A percentile compares a stretch with the other conserved stretches of the same genome.
phyloP scores from a whole-genome alignment of 2,888 invertebrate species.

The Cerastoderma edule region DNA sequence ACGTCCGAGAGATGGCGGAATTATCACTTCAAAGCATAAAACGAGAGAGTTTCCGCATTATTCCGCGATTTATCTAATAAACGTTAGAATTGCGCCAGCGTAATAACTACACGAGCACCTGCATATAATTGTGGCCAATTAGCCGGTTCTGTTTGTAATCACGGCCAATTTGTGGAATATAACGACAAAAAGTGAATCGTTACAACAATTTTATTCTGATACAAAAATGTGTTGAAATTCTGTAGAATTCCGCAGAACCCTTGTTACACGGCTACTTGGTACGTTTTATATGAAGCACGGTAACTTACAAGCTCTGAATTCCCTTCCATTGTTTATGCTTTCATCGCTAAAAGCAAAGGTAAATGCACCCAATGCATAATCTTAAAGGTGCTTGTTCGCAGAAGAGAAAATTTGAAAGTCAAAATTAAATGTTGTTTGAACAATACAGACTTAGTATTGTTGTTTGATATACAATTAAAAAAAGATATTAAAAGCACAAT shows the following conservation, averaged over 20 bases:
- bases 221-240: constrained; percentile 9
- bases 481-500: too few relatives aligned
- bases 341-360: too few relatives aligned
- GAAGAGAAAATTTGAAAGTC: too few relatives aligned
- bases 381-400: too few relatives aligned
- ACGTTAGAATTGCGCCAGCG: constrained; percentile 31
- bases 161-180: constrained; percentile 23
- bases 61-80: constrained; percentile 25
- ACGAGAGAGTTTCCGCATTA: constrained; percentile 29
- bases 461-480: too few relatives aligned
- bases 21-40: constrained; percentile 27
- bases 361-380: too few relatives aligned
- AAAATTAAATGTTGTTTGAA: too few relatives aligned
- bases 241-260: not conserved
- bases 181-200: constrained; percentile 17
- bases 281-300: too few relatives aligned
- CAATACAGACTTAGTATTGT: too few relatives aligned
- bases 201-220: constrained; percentile 14
- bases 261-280: too few relatives aligned
- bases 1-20: constrained; percentile 23
- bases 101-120: constrained; percentile 31
- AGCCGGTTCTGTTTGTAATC: constrained; percentile 27
- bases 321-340: too few relatives aligned
- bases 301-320: too few relatives aligned
- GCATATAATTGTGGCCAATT: constrained; percentile 32